phyloP scores from a whole-genome alignment of 2,113 vertebrate species.

The Corythornis cristatus region DNA sequence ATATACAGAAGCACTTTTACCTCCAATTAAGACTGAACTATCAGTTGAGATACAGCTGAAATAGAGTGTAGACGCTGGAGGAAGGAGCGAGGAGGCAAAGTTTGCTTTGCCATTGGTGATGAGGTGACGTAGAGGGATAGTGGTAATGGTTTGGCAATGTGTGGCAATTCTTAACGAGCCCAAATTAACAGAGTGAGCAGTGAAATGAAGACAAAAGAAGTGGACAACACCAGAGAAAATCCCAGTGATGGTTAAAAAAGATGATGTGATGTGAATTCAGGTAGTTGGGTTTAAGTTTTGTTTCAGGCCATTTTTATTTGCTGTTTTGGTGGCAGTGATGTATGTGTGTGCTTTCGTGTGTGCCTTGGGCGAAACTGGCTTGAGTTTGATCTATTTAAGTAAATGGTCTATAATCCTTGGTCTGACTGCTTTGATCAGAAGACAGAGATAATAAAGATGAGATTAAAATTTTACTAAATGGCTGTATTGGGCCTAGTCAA shows the following conservation, averaged over 20 bases:
- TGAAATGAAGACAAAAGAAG: background rate
- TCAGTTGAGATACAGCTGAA: background rate
- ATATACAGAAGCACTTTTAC: background rate
- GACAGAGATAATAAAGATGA: background rate
- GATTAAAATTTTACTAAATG: background rate
- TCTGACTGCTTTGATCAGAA: background rate
- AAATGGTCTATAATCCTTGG: background rate
- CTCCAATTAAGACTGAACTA: background rate
- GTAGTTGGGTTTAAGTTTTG: background rate
- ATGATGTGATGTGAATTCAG: fast-evolving
- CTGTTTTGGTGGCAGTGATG: background rate
- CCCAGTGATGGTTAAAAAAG: background rate
- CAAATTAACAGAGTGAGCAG: too few relatives aligned
- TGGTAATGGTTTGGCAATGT: fast-evolving
- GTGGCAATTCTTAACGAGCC: background rate
- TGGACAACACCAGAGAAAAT: background rate
- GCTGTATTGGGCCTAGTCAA: background rate
- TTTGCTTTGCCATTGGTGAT: too few relatives aligned
- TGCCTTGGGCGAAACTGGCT: background rate
- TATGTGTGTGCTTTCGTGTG: fast-evolving
- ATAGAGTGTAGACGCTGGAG: background rate
- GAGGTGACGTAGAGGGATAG: fast-evolving
- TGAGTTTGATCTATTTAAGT: background rate
- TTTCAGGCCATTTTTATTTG: fast-evolving
- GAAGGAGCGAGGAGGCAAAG: background rate